Conservation (phyloP, 2,113 vertebrate species). For the Sprattus sprattus region DNA sequence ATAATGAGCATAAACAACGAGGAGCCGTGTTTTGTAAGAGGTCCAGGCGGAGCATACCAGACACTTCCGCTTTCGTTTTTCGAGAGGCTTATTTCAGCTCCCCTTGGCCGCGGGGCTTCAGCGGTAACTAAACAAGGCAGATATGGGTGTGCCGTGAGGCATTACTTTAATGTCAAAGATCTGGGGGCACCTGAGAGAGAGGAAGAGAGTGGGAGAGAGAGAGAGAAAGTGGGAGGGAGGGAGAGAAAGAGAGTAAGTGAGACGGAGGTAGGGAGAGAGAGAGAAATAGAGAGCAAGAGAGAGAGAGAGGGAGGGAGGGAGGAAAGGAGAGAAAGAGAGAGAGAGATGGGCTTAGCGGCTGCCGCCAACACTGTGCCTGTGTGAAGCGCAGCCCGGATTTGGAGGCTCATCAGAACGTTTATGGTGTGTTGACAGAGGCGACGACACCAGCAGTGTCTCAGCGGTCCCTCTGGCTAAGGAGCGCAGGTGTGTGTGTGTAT, state of each 20-base stretch:
- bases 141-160: not conserved
- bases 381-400: not conserved
- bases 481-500: slow-evolving; percentile 1
- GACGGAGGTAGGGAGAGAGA: slow-evolving; percentile 6
- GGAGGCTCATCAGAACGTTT: not conserved
- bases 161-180: not conserved
- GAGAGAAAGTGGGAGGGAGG: not conserved
- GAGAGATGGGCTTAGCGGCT: not conserved
- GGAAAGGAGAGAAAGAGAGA: not conserved
- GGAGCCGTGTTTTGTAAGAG: not conserved
- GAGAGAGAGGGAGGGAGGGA: too few species aligned
- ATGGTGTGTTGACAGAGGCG: not conserved
- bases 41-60: not conserved
- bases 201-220: not conserved
- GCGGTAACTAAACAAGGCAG: not conserved
- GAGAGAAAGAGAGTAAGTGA: not conserved
- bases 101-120: not conserved
- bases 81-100: not conserved
- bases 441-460: slow-evolving; percentile 18
- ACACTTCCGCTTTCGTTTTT: not conserved
- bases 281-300: not conserved
- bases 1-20: not conserved
- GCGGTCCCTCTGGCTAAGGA: not conserved
- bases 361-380: not conserved
- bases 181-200: not conserved